Evolutionary conservation across 2,113 vertebrate genomes (phyloP).

Genomic region (Riparia riparia): DNA sequence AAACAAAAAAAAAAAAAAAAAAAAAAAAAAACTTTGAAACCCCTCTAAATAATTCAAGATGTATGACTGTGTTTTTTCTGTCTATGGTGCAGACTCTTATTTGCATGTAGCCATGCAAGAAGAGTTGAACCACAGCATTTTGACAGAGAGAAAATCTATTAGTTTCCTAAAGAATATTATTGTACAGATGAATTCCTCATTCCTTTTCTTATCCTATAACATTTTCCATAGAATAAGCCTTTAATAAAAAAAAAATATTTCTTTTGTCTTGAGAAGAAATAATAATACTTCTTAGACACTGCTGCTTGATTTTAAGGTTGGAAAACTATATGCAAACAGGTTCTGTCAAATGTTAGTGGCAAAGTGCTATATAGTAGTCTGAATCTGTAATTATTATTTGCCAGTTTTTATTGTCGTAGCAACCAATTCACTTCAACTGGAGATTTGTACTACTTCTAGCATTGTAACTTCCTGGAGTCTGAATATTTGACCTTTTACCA

Average conservation of each 20-base stretch:
- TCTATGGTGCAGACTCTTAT: neutral
- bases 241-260: neutral
- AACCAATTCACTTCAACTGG: neutral
- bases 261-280: neutral
- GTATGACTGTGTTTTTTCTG: neutral
- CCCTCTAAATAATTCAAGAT: neutral
- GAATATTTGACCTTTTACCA: neutral
- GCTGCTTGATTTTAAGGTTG: neutral
- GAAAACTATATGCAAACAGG: neutral
- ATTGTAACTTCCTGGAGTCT: neutral
- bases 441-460: neutral
- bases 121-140: neutral
- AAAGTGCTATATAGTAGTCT: neutral
- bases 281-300: neutral
- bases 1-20: neutral
- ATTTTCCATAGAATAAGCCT: neutral
- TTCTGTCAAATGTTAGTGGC: neutral
- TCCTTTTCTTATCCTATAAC: neutral
- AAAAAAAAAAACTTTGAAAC: neutral
- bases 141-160: neutral
- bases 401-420: neutral
- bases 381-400: slow-evolving; percentile 16
- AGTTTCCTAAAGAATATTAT: neutral
- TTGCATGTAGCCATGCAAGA: neutral
- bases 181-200: neutral